phyloP scores from a whole-genome alignment of 2,113 vertebrate species.

The Lagenorhynchus albirostris region DNA sequence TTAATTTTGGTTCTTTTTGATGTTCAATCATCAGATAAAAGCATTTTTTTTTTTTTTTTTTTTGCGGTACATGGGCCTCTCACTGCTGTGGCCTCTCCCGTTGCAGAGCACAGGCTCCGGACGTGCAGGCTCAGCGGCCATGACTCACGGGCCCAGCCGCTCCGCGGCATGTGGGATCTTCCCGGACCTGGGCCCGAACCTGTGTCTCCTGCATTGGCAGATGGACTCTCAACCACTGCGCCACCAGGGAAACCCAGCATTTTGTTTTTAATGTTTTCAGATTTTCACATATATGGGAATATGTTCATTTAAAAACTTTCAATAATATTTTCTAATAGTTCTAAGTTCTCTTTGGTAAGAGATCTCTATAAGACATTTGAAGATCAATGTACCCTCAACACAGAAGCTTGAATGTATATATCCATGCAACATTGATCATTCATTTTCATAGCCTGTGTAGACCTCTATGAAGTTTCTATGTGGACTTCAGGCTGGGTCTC shows the following conservation, averaged over 20 bases:
- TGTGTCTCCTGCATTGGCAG: too few species aligned
- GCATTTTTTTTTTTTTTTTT: too few species aligned
- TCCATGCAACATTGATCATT: neutral
- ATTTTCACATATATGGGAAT: neutral
- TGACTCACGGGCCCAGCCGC: too few species aligned
- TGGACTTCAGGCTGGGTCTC: neutral
- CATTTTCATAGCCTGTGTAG: neutral
- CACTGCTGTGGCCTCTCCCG: too few species aligned
- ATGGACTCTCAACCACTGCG: too few species aligned
- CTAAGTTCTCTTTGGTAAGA: neutral
- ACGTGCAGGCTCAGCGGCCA: accelerated
- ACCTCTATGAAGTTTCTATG: neutral
- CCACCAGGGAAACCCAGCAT: neutral
- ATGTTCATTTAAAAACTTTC: neutral
- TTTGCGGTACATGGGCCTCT: too few species aligned
- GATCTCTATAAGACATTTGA: neutral
- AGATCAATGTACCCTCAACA: neutral
- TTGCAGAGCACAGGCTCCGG: too few species aligned
- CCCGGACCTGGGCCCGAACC: too few species aligned
- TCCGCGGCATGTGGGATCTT: too few species aligned
- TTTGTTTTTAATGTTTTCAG: conserved; percentile 6
- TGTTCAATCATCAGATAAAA: too few species aligned
- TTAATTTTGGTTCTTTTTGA: neutral
- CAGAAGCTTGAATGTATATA: neutral
- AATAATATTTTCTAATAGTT: neutral